phyloP scores from a whole-genome alignment of 2,113 vertebrate genomes.

The Platysternon megacephalum region DNA sequence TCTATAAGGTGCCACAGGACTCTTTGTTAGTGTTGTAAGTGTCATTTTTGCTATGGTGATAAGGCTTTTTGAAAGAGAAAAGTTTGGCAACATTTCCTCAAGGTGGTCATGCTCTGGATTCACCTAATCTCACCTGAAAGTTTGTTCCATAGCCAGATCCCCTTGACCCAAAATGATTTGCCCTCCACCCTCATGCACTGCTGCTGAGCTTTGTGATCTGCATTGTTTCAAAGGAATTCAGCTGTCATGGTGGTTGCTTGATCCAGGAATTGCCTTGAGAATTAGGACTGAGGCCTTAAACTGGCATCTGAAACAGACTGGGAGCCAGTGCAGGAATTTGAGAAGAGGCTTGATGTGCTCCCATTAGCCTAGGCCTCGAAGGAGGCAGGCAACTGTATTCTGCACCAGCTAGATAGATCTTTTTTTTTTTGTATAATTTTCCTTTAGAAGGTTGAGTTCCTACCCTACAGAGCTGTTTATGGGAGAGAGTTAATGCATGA shows the following conservation, averaged over 20 bases:
- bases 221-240: not conserved
- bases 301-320: rapidly evolving
- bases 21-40: too few species aligned
- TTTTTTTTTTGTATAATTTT: not conserved
- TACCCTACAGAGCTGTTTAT: rapidly evolving
- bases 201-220: not conserved
- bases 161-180: not conserved
- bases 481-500: not conserved
- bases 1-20: too few species aligned
- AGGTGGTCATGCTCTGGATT: not conserved
- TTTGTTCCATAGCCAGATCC: not conserved
- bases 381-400: not conserved
- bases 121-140: not conserved
- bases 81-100: not conserved
- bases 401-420: not conserved
- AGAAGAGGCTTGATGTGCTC: not conserved
- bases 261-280: not conserved
- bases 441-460: not conserved
- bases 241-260: not conserved
- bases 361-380: not conserved
- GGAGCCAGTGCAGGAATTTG: not conserved
- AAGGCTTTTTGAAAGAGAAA: not conserved
- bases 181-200: not conserved
- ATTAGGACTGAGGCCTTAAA: not conserved
- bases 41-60: not conserved